These are phyloP conservation scores for Serripes groenlandicus DNA, from an alignment of 2,888 invertebrate genomes.

Conservation along the genomic window DNA sequence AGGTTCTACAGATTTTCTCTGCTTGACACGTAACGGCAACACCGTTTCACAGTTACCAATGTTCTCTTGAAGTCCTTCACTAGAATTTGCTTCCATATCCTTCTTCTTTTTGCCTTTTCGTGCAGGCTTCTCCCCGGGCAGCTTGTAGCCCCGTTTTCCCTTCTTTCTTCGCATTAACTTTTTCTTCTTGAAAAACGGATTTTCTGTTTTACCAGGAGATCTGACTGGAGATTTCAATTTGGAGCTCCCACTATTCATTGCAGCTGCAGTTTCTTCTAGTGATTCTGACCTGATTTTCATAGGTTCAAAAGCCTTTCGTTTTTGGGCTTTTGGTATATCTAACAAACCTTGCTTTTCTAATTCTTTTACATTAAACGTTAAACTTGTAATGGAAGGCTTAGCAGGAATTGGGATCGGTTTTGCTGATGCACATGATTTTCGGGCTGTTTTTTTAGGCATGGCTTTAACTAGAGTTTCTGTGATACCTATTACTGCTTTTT, in stretches of 20 bases:
- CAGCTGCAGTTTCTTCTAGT: not conserved
- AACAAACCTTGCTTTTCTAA: constrained; percentile 65
- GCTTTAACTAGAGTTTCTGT: not conserved
- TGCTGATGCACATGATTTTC: constrained; percentile 52
- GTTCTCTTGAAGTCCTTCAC: constrained; percentile 7
- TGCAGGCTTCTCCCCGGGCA: constrained; percentile 66
- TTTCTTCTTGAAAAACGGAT: constrained; percentile 53
- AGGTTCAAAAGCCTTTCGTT: constrained; percentile 66
- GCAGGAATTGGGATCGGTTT: constrained; percentile 41
- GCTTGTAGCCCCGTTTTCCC: constrained; percentile 65
- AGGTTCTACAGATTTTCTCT: not conserved
- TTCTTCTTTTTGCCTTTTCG: constrained; percentile 22
- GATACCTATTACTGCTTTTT: not conserved
- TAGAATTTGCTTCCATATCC: not conserved
- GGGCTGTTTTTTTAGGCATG: constrained; percentile 53
- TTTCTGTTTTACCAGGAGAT: constrained; percentile 52
- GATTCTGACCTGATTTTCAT: constrained; percentile 52
- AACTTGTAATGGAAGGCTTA: constrained; percentile 46
- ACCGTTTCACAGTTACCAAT: not conserved
- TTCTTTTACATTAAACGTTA: constrained; percentile 69
- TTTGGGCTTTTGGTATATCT: constrained; percentile 62
- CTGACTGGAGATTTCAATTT: constrained; percentile 44
- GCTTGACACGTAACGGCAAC: not conserved
- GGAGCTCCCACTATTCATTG: constrained; percentile 25
- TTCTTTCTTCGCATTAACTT: constrained; percentile 56